phyloP scores from a whole-genome alignment of 2,113 vertebrate species.

The Falco punctatus region DNA sequence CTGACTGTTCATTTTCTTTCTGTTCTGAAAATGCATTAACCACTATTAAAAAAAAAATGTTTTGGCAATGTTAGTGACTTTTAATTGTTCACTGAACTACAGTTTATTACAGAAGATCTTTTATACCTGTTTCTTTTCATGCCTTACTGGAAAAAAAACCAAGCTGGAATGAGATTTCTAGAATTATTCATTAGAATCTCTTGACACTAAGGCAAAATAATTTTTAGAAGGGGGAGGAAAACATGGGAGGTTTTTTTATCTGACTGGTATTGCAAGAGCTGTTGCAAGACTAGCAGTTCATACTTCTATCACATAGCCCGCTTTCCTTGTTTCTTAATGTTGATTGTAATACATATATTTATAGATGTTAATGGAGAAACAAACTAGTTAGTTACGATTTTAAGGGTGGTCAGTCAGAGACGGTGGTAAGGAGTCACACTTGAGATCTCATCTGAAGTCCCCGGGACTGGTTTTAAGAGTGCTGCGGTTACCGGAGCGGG shows the following conservation, averaged over 20 bases:
- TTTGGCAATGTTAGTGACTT: not conserved
- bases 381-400: not conserved
- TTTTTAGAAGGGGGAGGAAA: not conserved
- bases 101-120: not conserved
- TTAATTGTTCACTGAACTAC: not conserved
- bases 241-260: accelerated
- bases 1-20: constrained; percentile 18
- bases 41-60: not conserved
- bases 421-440: not conserved
- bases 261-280: not conserved
- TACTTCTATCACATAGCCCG: not conserved
- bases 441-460: not conserved
- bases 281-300: not conserved
- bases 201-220: not conserved
- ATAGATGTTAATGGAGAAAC: not conserved
- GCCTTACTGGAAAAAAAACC: not conserved
- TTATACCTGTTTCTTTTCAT: not conserved
- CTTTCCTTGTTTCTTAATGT: not conserved
- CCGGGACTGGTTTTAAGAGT: not conserved
- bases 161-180: not conserved
- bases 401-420: not conserved
- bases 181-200: not conserved
- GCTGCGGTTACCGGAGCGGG: not conserved
- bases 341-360: not conserved
- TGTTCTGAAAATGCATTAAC: constrained; percentile 46